Conservation (phyloP, 2,888 invertebrate genomes). For the Drosophila quinaria region DNA sequence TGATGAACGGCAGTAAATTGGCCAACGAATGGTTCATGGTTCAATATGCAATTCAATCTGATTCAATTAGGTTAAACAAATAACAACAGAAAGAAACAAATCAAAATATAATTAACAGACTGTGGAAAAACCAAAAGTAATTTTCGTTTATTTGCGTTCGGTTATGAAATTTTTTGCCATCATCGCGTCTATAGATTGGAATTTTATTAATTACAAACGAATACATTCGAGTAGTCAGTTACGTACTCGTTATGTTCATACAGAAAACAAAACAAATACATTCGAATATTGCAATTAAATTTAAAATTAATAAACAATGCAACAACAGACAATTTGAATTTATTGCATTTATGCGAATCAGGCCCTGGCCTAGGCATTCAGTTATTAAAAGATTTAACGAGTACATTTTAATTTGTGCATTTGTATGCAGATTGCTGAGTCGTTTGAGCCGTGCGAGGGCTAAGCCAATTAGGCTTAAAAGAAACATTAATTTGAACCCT, state of each 20-base stretch:
- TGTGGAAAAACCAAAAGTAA: slow-evolving; percentile 34
- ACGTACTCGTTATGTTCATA: neutral
- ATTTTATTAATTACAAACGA: slow-evolving; percentile 39
- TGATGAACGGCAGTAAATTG: slow-evolving; percentile 32
- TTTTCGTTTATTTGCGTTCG: slow-evolving; percentile 35
- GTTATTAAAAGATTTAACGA: neutral
- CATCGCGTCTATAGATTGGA: slow-evolving; percentile 24
- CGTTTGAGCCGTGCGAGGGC: slow-evolving; percentile 39
- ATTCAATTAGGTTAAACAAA: slow-evolving; percentile 41
- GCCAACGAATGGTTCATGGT: slow-evolving; percentile 42
- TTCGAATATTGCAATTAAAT: slow-evolving; percentile 40
- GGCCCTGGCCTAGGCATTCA: slow-evolving; percentile 21
- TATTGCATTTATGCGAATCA: slow-evolving; percentile 25
- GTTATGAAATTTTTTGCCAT: slow-evolving; percentile 44
- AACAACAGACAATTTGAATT: slow-evolving; percentile 8
- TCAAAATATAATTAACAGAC: slow-evolving; percentile 24
- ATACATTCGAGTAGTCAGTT: neutral
- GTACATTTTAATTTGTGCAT: slow-evolving; percentile 60
- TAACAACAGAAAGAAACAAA: slow-evolving; percentile 6
- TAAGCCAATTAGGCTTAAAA: slow-evolving; percentile 37
- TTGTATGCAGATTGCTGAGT: slow-evolving; percentile 67
- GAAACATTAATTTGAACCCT: slow-evolving; percentile 6
- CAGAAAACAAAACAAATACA: slow-evolving; percentile 18
- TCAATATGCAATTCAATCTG: slow-evolving; percentile 44
- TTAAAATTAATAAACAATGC: slow-evolving; percentile 33